A percentile compares a stretch with the other conserved stretches of the same genome.
Conservation (phyloP, 2,797 vertebrate species). For the Gobio occitaniae region DNA sequence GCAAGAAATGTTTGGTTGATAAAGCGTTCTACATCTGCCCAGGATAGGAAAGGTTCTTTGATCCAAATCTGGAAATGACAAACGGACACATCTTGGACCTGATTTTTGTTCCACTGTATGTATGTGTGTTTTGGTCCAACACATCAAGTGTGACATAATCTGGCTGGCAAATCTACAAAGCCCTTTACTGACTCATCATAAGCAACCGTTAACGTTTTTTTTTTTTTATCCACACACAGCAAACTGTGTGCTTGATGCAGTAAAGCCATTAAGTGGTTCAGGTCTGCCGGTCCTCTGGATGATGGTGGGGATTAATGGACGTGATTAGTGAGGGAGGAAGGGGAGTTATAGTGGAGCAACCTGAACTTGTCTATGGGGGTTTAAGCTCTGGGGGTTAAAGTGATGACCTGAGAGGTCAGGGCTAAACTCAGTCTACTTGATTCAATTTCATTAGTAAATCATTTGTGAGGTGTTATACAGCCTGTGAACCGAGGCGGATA, state of each 20-base stretch:
- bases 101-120: not conserved
- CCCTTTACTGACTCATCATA: not conserved
- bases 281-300: slow-evolving; percentile 15
- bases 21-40: not conserved
- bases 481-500: not conserved
- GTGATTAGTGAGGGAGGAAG: slow-evolving; percentile 25
- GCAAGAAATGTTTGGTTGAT: not conserved
- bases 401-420: slow-evolving; percentile 22
- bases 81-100: not conserved
- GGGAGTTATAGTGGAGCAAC: slow-evolving; percentile 17
- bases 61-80: slow-evolving; percentile 1
- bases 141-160: not conserved
- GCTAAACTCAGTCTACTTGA: slow-evolving; percentile 11
- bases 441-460: not conserved
- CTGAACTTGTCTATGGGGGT: slow-evolving; percentile 1
- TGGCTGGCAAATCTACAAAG: not conserved
- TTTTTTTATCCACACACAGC: not conserved
- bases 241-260: slow-evolving; percentile 1
- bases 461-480: not conserved
- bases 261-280: slow-evolving; percentile 43
- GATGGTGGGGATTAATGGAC: slow-evolving; percentile 41
- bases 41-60: not conserved
- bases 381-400: slow-evolving; percentile 32
- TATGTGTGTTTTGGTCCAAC: not conserved
- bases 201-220: not conserved